Conservation (phyloP, 2,113 vertebrate species). For the Myotis brandtii region DNA sequence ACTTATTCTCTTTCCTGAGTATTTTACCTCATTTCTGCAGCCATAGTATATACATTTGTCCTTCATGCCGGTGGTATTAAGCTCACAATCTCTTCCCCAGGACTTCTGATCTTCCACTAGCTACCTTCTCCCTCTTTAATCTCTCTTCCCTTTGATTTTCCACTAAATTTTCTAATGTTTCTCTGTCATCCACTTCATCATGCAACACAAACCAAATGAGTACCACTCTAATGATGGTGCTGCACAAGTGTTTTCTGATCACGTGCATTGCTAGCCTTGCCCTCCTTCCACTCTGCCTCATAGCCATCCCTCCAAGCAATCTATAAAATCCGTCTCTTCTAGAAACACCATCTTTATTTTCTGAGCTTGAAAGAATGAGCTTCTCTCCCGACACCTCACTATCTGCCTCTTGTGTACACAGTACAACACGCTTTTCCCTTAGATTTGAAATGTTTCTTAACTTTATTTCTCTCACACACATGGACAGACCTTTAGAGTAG, state of each 20-base stretch:
- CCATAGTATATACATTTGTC: background rate
- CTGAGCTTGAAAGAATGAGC: background rate
- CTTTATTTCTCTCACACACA: background rate
- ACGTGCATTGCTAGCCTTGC: background rate
- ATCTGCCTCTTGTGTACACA: background rate
- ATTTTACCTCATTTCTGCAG: background rate
- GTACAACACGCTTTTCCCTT: background rate
- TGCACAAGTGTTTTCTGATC: background rate
- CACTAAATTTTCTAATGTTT: background rate
- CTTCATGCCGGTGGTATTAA: background rate
- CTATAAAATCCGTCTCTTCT: background rate
- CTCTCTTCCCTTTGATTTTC: background rate
- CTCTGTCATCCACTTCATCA: background rate
- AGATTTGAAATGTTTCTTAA: background rate
- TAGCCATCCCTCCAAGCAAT: background rate
- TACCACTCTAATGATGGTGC: rapidly evolving
- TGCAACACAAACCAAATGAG: background rate
- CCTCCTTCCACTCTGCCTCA: too few species aligned
- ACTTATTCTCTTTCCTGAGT: background rate
- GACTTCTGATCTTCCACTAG: background rate
- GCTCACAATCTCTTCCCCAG: background rate
- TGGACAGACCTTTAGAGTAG: background rate
- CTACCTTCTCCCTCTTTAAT: rapidly evolving
- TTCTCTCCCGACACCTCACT: background rate
- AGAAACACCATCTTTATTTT: background rate